Evolutionary conservation across 2,888 invertebrate genomes (phyloP), one percentile per base, ranked within the genome.

Genomic region (Galeopsomyia nigrocyanea): DNA sequence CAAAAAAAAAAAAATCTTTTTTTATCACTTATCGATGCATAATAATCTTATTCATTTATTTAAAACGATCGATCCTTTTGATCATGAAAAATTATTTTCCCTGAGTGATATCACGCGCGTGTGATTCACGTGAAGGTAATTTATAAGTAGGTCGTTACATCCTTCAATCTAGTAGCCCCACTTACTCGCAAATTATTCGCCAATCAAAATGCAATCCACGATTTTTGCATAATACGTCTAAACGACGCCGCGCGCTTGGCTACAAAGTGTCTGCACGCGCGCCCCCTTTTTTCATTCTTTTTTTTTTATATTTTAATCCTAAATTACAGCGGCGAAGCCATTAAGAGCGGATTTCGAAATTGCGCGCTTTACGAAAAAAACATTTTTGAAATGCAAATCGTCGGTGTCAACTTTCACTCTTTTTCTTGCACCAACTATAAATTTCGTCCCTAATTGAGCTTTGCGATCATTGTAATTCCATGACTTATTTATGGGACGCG

Each of bases 381-480:
- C 82, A 82, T 84, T 84, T 85, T 80, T 67, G 76, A 80, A 83
- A 83, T 82, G 83, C 81, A 85, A 84, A 84, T 84, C 56, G 53
- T 17, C 56, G 60, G 39, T 60, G 60, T 73, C 60, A 22, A 68
- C 53, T 49, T 17, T 51, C 17, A 55, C 17, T 22, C 77, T 80
- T 82, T 82, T 83, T 80, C 77, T n/a, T n/a, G n/a, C n/a, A n/a
- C 26, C 78, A 75, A 79, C 82, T 79, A 84, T 85, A 85, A 85
- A 85, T 85, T 84, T 80, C 77, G 75, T 76, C 81, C 82, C 84
- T 84, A 84, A 85, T 85, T 84, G 82, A 84, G 26, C n/a, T 17
- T 81, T 78, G 80, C 81, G 81, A 85, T 84, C 82, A 84, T 85
- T 83, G 82, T 84, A 83, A 85, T 84, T 83, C 80, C 77, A 73